Evolutionary conservation across 2,797 vertebrate genomes (phyloP).

Genomic region (Morelia viridis): DNA sequence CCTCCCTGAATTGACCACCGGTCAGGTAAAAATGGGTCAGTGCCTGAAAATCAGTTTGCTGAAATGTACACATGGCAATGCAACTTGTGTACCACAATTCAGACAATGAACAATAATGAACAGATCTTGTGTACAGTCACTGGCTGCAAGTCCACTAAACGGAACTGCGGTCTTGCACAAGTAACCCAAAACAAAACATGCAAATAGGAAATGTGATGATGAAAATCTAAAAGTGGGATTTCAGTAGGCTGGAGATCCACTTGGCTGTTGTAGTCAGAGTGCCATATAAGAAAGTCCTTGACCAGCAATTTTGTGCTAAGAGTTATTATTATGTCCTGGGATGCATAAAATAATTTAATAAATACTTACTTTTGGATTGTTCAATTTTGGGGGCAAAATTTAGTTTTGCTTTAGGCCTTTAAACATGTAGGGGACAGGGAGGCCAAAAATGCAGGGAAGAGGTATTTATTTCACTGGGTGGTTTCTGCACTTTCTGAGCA

Average conservation of each 20-base stretch:
- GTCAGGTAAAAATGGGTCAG: background rate
- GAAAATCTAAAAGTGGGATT: background rate
- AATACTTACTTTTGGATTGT: background rate
- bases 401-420: background rate
- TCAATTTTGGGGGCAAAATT: background rate
- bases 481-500: background rate
- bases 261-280: background rate
- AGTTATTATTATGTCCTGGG: background rate
- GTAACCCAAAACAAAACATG: background rate
- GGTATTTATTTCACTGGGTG: background rate
- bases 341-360: background rate
- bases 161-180: background rate
- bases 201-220: background rate
- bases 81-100: background rate
- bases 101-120: background rate
- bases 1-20: background rate
- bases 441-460: background rate
- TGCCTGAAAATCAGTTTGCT: background rate
- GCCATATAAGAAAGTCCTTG: background rate
- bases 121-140: background rate
- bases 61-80: background rate
- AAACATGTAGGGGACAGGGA: background rate
- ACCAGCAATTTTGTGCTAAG: background rate
- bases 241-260: background rate
- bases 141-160: background rate